These are phyloP conservation scores for Bhutanitis thaidina DNA, from an alignment of 2,888 invertebrate genomes.

Conservation along the genomic window DNA sequence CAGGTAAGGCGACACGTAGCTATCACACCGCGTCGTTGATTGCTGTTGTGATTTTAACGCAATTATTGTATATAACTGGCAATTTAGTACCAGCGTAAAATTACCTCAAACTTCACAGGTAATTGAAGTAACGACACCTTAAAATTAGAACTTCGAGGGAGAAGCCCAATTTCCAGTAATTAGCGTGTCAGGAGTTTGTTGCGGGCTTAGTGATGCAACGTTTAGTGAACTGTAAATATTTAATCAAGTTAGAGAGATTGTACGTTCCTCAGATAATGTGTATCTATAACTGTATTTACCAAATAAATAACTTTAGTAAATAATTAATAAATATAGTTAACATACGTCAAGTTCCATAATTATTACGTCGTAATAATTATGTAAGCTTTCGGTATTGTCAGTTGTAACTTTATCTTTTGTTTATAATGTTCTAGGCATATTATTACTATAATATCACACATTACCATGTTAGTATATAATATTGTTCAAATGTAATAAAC, in stretches of 20 bases:
- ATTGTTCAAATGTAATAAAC: no score
- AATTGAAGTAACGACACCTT: conserved; percentile 27
- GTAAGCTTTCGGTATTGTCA: no score
- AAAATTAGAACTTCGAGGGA: conserved; percentile 33
- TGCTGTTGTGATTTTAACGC: conserved; percentile 39
- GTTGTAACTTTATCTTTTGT: no score
- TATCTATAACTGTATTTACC: not conserved
- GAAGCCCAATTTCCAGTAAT: conserved; percentile 29
- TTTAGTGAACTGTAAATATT: conserved; percentile 42
- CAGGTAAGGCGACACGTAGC: conserved; percentile 34
- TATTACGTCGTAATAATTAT: no score
- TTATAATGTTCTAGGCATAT: no score
- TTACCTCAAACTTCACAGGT: conserved; percentile 12
- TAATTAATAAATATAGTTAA: not conserved
- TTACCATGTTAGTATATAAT: no score
- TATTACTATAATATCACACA: no score
- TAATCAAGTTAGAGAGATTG: conserved; percentile 28
- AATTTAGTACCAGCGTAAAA: conserved; percentile 41
- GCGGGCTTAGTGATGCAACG: conserved; percentile 29
- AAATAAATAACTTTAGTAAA: not conserved
- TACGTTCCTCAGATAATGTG: conserved; percentile 28
- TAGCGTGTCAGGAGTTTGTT: conserved; percentile 32
- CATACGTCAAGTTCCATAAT: not conserved
- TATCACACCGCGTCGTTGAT: conserved; percentile 39
- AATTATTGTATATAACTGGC: conserved; percentile 33